Conservation (phyloP, 2,888 invertebrate species). For the Colletes collaris region DNA sequence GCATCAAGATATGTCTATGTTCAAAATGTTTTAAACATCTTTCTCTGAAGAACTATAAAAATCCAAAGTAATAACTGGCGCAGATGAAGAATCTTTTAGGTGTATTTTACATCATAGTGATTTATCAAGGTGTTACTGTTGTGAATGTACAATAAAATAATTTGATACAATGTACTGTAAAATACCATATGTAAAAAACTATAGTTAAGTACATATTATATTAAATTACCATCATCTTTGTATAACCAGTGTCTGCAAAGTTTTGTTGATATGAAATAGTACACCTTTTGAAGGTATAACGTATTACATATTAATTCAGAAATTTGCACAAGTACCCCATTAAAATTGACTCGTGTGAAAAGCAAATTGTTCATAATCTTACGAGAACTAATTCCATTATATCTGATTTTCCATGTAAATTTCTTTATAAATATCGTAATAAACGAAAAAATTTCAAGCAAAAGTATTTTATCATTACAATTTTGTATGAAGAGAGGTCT, state of each 20-base stretch:
- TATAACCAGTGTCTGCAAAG: slow-evolving; percentile 56
- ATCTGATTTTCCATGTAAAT: slow-evolving; percentile 13
- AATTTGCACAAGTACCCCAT: slow-evolving; percentile 21
- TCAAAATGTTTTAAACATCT: slow-evolving; percentile 20
- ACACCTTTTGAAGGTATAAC: slow-evolving; percentile 19
- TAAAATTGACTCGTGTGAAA: slow-evolving; percentile 25
- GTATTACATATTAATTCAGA: slow-evolving; percentile 38
- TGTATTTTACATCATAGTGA: slow-evolving; percentile 16
- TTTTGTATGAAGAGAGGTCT: slow-evolving; percentile 16
- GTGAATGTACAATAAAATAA: slow-evolving; percentile 23
- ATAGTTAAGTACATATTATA: slow-evolving; percentile 65
- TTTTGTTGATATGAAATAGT: slow-evolving; percentile 39
- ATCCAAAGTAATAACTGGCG: slow-evolving; percentile 49
- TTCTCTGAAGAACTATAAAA: slow-evolving; percentile 31
- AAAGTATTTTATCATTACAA: slow-evolving; percentile 27
- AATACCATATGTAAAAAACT: slow-evolving; percentile 40
- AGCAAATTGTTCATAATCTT: slow-evolving; percentile 13
- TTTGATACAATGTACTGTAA: slow-evolving; percentile 30
- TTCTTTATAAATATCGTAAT: slow-evolving; percentile 21
- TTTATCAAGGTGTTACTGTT: slow-evolving; percentile 32
- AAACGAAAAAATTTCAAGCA: slow-evolving; percentile 10
- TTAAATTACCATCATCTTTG: slow-evolving; percentile 67
- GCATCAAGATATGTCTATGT: slow-evolving; percentile 31
- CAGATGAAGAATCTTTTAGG: slow-evolving; percentile 21
- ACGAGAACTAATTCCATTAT: slow-evolving; percentile 22